These are phyloP conservation scores for Triops cancriformis DNA, from an alignment of 1,140 invertebrate species.

Conservation along the genomic window DNA sequence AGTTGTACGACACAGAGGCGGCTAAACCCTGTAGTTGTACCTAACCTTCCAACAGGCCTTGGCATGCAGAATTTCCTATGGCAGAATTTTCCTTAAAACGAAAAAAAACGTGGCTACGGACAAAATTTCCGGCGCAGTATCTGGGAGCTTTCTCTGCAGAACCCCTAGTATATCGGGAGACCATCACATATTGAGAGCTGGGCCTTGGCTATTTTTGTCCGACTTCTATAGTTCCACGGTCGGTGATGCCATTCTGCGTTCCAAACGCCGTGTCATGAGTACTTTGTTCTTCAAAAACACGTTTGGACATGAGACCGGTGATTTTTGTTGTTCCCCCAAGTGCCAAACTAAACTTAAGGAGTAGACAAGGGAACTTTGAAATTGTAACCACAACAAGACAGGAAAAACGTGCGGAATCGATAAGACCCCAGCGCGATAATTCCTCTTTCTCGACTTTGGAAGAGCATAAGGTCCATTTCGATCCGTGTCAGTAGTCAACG, in stretches of 20 bases:
- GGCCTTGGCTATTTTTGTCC: slow-evolving; percentile 1
- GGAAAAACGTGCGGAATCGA: background rate
- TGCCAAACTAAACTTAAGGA: background rate
- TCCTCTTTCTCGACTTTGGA: background rate
- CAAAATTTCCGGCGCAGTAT: background rate
- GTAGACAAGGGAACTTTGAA: background rate
- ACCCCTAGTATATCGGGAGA: background rate
- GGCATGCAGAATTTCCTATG: too few relatives aligned
- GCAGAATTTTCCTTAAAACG: too few relatives aligned
- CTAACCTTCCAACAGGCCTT: too few relatives aligned
- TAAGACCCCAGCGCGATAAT: background rate
- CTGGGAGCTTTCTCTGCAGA: background rate
- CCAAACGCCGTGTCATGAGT: background rate
- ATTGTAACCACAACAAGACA: background rate
- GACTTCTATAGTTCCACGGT: slow-evolving; percentile 9
- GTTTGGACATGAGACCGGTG: background rate
- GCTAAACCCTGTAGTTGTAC: too few relatives aligned
- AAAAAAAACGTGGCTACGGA: too few relatives aligned
- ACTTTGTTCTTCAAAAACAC: background rate
- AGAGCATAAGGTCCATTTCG: background rate
- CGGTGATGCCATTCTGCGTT: background rate
- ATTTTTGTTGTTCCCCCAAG: background rate
- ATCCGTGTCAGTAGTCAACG: background rate
- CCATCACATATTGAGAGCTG: background rate
- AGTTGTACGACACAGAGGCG: too few relatives aligned